Evolutionary conservation across 2,797 vertebrate species (phyloP), one percentile per base, ranked within the genome.

Genomic region (Platalea minor): DNA sequence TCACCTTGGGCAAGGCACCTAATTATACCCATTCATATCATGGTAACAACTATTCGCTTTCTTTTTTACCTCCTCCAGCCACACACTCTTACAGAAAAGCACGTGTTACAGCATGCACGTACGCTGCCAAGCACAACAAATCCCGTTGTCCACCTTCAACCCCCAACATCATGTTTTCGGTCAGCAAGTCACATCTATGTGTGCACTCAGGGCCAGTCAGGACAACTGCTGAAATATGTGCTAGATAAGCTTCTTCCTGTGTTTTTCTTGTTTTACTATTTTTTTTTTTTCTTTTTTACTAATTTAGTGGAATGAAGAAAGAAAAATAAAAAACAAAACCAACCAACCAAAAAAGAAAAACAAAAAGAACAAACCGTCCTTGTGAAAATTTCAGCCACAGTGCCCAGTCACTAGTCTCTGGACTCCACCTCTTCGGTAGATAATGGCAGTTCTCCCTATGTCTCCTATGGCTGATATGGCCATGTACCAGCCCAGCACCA

Each of bases 1-100:
- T 94, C 85, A 95, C 84, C 88, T 93, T 96, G 88, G 93, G 88
- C 90, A 94, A 96, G 67, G 68, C 46, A 92, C 64, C 79, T 94
- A 93, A 96, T 94, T 95, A 89, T 41, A 68, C 45, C 65, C 76
- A 96, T 94, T 85, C 73, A 69, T 93, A 97, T 75, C 50, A 41
- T 0, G 0, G 53, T 25, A 96, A 87, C 76, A 85, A 79, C 70
- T 33, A 31, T 28, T 74, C n/a, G 11, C 50, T 78, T 91, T 85
- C 59, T 89, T 33, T 51, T 95, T 35, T 29, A 46, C 81, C 19
- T 91, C 54, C 69, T 77, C 68, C 48, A 74, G 84, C 50, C 68
- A 31, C 4, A 26, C 2, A 2, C 11, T 43, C 6, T 53, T 24
- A 33, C 6, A 41, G 74, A 77, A 56, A 16, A 93, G 26, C 1